A percentile compares a stretch with the other conserved stretches of the same genome.
Conservation (phyloP, 2,888 invertebrate genomes). For the Chloroclystis v-ata region DNA sequence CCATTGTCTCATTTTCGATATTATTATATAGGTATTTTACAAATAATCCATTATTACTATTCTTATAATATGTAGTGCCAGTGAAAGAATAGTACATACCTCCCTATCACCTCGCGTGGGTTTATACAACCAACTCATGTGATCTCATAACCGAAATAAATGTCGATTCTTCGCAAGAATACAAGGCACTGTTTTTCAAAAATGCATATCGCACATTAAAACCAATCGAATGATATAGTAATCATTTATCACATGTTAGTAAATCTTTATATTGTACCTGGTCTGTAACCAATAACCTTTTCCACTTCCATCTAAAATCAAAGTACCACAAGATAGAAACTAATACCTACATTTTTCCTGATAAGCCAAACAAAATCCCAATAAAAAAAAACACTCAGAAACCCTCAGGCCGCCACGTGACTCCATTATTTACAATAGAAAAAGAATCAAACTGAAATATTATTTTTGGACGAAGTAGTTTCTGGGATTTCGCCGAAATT, state of each 20-base stretch:
- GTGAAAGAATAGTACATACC: no score
- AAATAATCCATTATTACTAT: not conserved
- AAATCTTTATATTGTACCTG: no score
- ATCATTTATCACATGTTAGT: no score
- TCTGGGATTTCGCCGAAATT: slow-evolving; percentile 69
- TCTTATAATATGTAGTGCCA: not conserved
- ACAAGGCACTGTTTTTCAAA: no score
- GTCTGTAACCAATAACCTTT: no score
- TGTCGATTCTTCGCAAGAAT: no score
- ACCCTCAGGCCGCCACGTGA: slow-evolving; percentile 51
- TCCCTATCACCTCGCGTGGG: no score
- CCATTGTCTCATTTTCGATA: not conserved
- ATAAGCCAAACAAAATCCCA: slow-evolving; percentile 17
- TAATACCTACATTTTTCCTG: slow-evolving; percentile 17
- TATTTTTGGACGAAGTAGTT: slow-evolving; percentile 63
- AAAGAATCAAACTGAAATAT: slow-evolving; percentile 72
- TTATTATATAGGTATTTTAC: not conserved
- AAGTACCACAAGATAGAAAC: slow-evolving; percentile 7
- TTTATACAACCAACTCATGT: no score
- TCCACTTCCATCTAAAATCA: not conserved
- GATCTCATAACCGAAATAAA: no score
- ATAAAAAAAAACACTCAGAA: slow-evolving; percentile 31
- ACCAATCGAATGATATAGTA: no score
- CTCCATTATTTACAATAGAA: slow-evolving; percentile 72
- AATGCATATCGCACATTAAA: no score